A percentile compares a stretch with the other conserved stretches of the same genome.
Conservation (phyloP, 2,888 invertebrate genomes). For the Stictocephala bisonia region DNA sequence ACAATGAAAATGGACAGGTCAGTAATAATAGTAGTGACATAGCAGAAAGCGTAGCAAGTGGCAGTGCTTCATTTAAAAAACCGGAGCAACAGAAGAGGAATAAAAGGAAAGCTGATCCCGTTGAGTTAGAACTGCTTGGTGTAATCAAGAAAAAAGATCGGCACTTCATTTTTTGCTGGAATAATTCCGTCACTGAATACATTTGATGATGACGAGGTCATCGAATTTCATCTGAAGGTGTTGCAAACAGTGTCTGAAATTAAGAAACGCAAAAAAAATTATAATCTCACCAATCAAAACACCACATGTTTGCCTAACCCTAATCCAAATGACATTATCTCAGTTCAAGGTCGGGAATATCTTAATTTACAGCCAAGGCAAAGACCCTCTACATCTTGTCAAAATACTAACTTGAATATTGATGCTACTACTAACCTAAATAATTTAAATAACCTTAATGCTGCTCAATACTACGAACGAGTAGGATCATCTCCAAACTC, state of each 20-base stretch:
- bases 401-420: conserved; percentile 8
- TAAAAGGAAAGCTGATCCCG: conserved; percentile 27
- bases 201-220: conserved; percentile 45
- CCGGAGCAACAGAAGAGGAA: conserved; percentile 18
- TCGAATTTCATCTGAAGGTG: conserved; percentile 42
- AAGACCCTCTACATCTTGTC: conserved; percentile 4
- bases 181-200: conserved; percentile 43
- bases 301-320: conserved; percentile 28
- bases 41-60: conserved; percentile 8
- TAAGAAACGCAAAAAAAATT: conserved; percentile 27
- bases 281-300: conserved; percentile 24
- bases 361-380: conserved; percentile 23
- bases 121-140: conserved; percentile 24
- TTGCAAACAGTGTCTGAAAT: conserved; percentile 35
- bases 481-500: conserved; percentile 37
- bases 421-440: too few species aligned
- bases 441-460: conserved; percentile 20
- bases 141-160: conserved; percentile 43
- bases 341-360: conserved; percentile 24
- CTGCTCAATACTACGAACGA: conserved; percentile 25
- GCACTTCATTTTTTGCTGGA: conserved; percentile 45
- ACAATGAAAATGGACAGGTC: conserved; percentile 27
- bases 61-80: conserved; percentile 31
- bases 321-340: conserved; percentile 14
- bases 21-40: conserved; percentile 26